Percentiles rank a stretch among this genome's conserved stretches.
Conservation (phyloP, 2,113 vertebrate genomes). For the Columbina picui region DNA sequence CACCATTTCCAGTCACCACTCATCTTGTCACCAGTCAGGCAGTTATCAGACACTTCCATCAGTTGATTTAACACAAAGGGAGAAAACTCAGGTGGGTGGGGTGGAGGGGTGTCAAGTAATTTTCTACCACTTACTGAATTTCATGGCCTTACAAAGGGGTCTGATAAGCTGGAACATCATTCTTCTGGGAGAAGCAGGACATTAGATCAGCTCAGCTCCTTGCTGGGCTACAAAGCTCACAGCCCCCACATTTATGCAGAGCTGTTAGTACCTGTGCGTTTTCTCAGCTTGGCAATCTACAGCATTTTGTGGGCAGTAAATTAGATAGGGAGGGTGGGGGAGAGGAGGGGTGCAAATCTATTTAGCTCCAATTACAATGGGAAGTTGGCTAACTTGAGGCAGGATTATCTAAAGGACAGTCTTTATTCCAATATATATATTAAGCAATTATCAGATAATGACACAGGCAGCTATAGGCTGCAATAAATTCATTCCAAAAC, state of each 20-base stretch:
- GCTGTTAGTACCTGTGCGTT: background rate
- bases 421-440: background rate
- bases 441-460: background rate
- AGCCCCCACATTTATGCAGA: background rate
- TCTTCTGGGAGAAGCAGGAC: background rate
- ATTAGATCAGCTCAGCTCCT: background rate
- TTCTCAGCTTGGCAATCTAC: background rate
- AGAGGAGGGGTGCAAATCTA: background rate
- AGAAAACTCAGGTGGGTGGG: fast-evolving
- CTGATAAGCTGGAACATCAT: background rate
- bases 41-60: background rate
- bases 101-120: background rate
- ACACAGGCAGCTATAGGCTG: background rate
- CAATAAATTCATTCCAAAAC: background rate
- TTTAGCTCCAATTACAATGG: background rate
- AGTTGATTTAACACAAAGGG: background rate
- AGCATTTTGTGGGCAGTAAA: background rate
- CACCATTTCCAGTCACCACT: background rate
- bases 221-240: background rate
- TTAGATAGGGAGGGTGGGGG: background rate
- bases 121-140: background rate
- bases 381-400: background rate
- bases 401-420: background rate
- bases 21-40: background rate
- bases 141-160: background rate